These are phyloP conservation scores for Anguilla obscura DNA, from an alignment of 2,797 vertebrate genomes.

Conservation along the genomic window DNA sequence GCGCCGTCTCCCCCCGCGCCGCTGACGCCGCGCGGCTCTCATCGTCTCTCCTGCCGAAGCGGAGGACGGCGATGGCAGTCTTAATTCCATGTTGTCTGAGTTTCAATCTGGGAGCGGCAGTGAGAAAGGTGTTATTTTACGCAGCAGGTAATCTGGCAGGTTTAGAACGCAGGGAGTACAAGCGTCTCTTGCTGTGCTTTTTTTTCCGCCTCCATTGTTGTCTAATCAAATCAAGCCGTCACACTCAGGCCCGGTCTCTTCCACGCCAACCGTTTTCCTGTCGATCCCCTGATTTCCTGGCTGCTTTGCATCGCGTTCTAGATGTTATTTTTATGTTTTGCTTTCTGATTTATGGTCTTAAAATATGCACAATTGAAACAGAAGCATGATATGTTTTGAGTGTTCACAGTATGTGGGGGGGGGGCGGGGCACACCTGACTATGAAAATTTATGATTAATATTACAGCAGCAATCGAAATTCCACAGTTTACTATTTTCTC, in stretches of 20 bases:
- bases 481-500: not conserved
- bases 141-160: not conserved
- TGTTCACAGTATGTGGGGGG: not conserved
- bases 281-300: not conserved
- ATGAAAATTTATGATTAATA: not conserved
- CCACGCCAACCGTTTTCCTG: not conserved
- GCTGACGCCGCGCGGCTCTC: not conserved
- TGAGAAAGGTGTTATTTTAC: conserved; percentile 9
- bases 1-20: not conserved
- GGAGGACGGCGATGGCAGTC: not conserved
- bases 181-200: not conserved
- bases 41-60: not conserved
- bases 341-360: not conserved
- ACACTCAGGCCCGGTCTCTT: not conserved
- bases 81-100: conserved; percentile 1
- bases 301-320: not conserved
- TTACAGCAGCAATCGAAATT: not conserved
- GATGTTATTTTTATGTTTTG: not conserved
- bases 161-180: not conserved
- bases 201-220: not conserved
- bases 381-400: not conserved
- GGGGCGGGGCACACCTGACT: not conserved
- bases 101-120: not conserved
- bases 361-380: not conserved
- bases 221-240: not conserved